These are phyloP conservation scores for Triplophysa yarkandensis DNA, from an alignment of 2,797 vertebrate genomes.

Conservation along the genomic window DNA sequence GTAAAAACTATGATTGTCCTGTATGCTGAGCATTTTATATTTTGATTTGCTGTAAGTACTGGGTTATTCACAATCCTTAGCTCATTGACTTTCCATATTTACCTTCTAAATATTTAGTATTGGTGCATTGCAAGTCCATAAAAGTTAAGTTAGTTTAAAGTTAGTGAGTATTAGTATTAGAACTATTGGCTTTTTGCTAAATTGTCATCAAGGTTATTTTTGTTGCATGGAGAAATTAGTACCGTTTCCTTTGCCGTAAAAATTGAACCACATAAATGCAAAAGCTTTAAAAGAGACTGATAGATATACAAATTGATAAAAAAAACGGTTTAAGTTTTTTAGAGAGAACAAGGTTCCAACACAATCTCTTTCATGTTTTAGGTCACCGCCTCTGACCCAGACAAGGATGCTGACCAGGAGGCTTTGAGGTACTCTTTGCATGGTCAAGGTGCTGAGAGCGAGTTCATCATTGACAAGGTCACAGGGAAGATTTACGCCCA, in stretches of 20 bases:
- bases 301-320: constrained; percentile 48
- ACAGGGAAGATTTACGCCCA: constrained; percentile 87
- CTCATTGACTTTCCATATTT: neutral
- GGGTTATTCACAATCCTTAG: neutral
- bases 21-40: neutral
- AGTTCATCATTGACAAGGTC: constrained; percentile 87
- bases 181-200: no score
- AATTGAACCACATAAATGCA: neutral
- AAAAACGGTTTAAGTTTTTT: constrained; percentile 11
- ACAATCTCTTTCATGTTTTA: constrained; percentile 64
- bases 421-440: constrained; percentile 87
- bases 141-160: no score
- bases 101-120: neutral
- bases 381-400: constrained; percentile 88
- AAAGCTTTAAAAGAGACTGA: constrained; percentile 25
- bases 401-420: constrained; percentile 82
- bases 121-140: neutral
- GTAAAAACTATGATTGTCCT: constrained; percentile 8
- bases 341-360: constrained; percentile 21
- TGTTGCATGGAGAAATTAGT: neutral
- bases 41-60: neutral
- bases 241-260: neutral
- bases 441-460: constrained; percentile 83
- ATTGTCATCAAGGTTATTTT: neutral
- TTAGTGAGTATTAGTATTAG: constrained; percentile 1